Base-by-base conservation (phyloP, 2,797 vertebrate species). In the Mormyrops boulengeri region DNA sequence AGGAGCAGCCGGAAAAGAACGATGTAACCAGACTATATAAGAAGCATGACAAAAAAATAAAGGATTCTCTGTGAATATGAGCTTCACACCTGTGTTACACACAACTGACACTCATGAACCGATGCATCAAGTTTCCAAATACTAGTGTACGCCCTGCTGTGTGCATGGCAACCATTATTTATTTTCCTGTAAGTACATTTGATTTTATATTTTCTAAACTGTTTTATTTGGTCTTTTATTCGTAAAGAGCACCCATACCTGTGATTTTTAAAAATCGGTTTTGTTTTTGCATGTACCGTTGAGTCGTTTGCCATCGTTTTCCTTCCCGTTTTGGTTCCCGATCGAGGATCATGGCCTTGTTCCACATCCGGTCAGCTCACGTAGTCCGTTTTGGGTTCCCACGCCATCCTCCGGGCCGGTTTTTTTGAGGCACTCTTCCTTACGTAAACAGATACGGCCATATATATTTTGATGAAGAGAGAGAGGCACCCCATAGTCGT, bases 401-500 rank as follows among this genome's bases (percentile, higher is more conserved):
- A 89, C 30, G 85, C 94, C 94, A 93, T 22, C 91, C 91, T 91
- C 92, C 92, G 91, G 89, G 91, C 92, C 92, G 92, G 88, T 88
- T 90, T 89, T 87, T 88, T 92, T 93, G 92, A 91, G 84, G 85
- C 91, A 91, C 92, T 94, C 93, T 93, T 90, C 91, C 96, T 95
- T 94, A 95, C 94, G 94, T 95, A 95, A 95, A 95, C 95, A 94
- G 96, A 96, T 96, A 97, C 96, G 94, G 95, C 95, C 93, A 92
- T 92, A 96, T 85, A 95, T 96, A 95, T 96, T 97, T 97, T 97
- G 94, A 94, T 96, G 94, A 94, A 94, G 94, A 96, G 95, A 95
- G 94, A 92, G 96, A 96, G 97, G 94, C 94, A 94, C 95, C 95
- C 95, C 96, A 96, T 96, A 95, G 95, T 97, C 96, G 95, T 96